Evolutionary conservation across 2,797 vertebrate genomes (phyloP).

Genomic region (Gymnoscopelus microlampas): DNA sequence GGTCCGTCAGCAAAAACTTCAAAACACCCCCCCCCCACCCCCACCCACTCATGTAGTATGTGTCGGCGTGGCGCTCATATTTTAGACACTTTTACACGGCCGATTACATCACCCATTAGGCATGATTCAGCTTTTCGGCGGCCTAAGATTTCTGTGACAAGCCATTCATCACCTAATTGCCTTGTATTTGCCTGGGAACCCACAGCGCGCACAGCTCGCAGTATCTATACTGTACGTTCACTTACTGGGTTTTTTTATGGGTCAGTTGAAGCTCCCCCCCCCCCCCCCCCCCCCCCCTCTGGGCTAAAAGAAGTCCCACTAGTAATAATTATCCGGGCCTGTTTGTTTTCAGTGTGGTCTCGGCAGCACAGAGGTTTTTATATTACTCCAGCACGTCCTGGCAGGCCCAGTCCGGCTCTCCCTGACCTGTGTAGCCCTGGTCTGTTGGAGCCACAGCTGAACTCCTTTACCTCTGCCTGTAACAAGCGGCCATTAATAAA

Average conservation of each 20-base stretch:
- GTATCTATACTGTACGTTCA: slow-evolving; percentile 25
- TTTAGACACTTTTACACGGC: slow-evolving; percentile 34
- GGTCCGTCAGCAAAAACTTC: slow-evolving; percentile 56
- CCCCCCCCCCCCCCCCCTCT: slow-evolving; percentile 3
- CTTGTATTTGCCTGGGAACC: slow-evolving; percentile 42
- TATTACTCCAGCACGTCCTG: slow-evolving; percentile 33
- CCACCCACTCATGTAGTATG: not conserved
- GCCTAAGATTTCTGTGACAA: slow-evolving; percentile 43
- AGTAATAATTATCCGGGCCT: slow-evolving; percentile 59
- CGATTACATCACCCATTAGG: slow-evolving; percentile 64
- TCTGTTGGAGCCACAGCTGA: slow-evolving; percentile 33
- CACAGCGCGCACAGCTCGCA: slow-evolving; percentile 1
- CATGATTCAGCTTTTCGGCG: slow-evolving; percentile 51
- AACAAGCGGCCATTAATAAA: slow-evolving; percentile 77
- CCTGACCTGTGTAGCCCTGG: slow-evolving; percentile 55
- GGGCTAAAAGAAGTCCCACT: slow-evolving; percentile 53
- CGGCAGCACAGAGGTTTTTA: slow-evolving; percentile 48
- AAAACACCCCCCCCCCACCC: slow-evolving; percentile 18
- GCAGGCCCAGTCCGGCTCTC: slow-evolving; percentile 35
- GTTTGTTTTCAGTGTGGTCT: slow-evolving; percentile 59
- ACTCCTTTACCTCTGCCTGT: slow-evolving; percentile 41
- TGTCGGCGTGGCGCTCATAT: slow-evolving; percentile 43
- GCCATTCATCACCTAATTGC: slow-evolving; percentile 47
- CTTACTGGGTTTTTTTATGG: slow-evolving; percentile 35
- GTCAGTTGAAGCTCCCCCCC: slow-evolving; percentile 34